Evolutionary conservation across 2,888 invertebrate genomes (phyloP), one percentile per base, ranked within the genome.

Genomic region (Teleogryllus oceanicus): DNA sequence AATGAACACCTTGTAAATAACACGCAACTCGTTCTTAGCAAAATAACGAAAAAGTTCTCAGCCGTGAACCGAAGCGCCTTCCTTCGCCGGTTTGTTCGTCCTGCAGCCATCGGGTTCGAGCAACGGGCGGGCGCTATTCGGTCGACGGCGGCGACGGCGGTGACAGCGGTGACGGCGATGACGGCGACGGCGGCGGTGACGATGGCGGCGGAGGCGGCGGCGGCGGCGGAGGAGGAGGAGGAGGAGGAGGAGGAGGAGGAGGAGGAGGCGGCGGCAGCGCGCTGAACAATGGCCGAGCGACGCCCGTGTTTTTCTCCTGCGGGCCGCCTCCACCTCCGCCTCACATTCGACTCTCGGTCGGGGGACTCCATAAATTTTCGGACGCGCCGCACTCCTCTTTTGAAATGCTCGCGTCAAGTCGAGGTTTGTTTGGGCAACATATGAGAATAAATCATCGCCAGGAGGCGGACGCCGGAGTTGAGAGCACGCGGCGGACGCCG

Each of bases 381-480:
- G 62, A 16, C 62, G 62, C 3, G 62, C n/a, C 62, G 62, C 62
- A 8, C 62, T 13, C 62, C 62, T 62, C 16, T 62, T n/a, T 62
- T 62, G 62, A 62, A 62, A 62, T 62, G n/a, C 62, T 62, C 62
- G 62, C 62, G 62, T 62, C 62, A 62, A 62, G 62, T 62, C 62
- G 16, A 62, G 62, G 62, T 62, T 62, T 62, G 62, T 62, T 62
- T 62, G 62, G 62, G n/a, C 62, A 62, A 62, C 62, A 62, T n/a
- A n/a, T 62, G 62, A n/a, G 62, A 3, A 12, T 62, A 62, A 62
- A 62, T 62, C 62, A 62, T 13, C 5, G 37, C 37, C 1, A 8
- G 37, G 37, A 37, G 37, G 37, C 37, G 37, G 37, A 37, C 37
- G 8, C 37, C 37, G 8, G 37, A 8, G 37, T 37, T 37, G 37